A percentile compares a stretch with the other conserved stretches of the same genome.
phyloP scores from a whole-genome alignment of 2,113 vertebrate genomes.

The Hippocampus zosterae region DNA sequence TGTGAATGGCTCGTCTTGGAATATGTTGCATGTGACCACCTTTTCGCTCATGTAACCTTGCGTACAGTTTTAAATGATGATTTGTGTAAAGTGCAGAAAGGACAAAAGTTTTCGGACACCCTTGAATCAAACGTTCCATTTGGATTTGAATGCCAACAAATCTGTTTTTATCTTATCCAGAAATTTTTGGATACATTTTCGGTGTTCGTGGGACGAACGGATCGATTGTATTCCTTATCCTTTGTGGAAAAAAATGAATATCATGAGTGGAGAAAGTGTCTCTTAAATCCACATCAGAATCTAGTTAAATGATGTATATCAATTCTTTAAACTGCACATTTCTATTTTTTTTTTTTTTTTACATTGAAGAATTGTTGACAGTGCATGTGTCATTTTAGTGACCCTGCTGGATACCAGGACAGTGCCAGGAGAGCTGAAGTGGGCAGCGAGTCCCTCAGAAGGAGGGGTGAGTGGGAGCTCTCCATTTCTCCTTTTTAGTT shows the following conservation, averaged over 20 bases:
- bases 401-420: conserved; percentile 96
- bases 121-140: background rate
- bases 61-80: background rate
- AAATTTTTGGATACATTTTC: background rate
- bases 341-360: background rate
- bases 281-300: background rate
- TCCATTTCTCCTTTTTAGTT: conserved; percentile 5
- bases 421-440: conserved; percentile 95
- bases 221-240: too few species aligned
- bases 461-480: conserved; percentile 89
- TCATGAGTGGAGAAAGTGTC: too few species aligned
- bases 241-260: too few species aligned
- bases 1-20: background rate
- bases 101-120: background rate
- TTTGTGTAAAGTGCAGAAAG: background rate
- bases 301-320: background rate
- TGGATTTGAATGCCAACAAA: background rate
- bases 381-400: conserved; percentile 72
- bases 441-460: conserved; percentile 94
- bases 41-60: background rate
- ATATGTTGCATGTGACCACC: background rate
- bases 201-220: too few species aligned
- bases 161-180: background rate
- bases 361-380: background rate
- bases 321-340: background rate